phyloP scores from a whole-genome alignment of 2,888 invertebrate species.

The Spisula subtruncata region DNA sequence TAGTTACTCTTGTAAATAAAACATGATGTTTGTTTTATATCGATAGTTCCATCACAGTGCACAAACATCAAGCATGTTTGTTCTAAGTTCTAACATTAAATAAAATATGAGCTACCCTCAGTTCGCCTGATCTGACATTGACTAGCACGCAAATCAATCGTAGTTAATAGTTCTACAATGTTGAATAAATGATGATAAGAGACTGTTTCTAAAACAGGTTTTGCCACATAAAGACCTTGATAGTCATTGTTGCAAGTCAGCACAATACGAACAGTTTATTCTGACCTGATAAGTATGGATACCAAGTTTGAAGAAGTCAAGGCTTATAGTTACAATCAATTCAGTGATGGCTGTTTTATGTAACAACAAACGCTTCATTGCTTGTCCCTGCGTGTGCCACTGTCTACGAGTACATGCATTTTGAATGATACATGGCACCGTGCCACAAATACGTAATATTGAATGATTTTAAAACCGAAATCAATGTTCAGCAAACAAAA shows the following conservation, averaged over 20 bases:
- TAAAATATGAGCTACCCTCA: not conserved
- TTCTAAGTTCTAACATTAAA: not conserved
- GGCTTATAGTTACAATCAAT: no score
- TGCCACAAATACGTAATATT: not conserved
- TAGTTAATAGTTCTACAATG: not conserved
- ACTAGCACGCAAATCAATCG: conserved; percentile 22
- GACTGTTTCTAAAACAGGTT: not conserved
- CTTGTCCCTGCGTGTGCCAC: not conserved
- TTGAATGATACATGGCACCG: not conserved
- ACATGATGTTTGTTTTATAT: no score
- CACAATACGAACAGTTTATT: not conserved
- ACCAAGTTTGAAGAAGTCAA: no score
- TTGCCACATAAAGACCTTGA: not conserved
- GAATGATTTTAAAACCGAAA: not conserved
- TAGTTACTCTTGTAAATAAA: no score
- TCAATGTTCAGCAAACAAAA: not conserved
- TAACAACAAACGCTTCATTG: not conserved
- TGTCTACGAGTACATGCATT: not conserved
- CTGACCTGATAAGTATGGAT: no score
- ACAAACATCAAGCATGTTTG: not conserved
- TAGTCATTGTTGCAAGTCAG: conserved; percentile 20
- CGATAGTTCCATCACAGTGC: no score
- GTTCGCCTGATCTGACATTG: conserved; percentile 5
- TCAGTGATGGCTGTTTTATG: no score
- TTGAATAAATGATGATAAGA: conserved; percentile 3